Conservation (phyloP, 2,797 vertebrate species). For the Pipistrellus kuhlii region DNA sequence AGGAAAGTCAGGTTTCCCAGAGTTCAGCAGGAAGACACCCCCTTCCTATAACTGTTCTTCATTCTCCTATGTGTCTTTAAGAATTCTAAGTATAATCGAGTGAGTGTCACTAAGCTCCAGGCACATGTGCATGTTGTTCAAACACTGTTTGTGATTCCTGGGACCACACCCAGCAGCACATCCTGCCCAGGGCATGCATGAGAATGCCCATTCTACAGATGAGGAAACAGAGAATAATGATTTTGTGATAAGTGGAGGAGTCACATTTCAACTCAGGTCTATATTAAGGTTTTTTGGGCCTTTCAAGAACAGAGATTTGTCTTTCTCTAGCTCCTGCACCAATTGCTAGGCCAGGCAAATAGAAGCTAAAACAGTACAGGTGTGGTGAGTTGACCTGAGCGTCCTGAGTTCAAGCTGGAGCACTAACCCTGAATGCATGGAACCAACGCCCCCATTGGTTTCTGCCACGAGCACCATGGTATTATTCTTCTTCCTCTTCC, state of each 20-base stretch:
- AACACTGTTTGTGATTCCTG: not conserved
- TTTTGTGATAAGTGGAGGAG: not conserved
- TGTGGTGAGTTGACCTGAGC: not conserved
- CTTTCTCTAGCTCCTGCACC: not conserved
- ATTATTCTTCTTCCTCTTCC: not conserved
- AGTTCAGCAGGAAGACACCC: conserved; percentile 21
- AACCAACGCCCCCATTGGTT: not conserved
- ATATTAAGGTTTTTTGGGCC: not conserved
- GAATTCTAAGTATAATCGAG: not conserved
- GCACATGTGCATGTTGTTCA: not conserved
- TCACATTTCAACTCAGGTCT: not conserved
- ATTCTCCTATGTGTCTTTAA: not conserved
- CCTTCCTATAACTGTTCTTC: not conserved
- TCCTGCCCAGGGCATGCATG: not conserved
- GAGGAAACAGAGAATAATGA: not conserved
- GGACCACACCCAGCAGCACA: not conserved
- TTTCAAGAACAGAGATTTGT: not conserved
- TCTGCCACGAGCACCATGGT: fast-evolving
- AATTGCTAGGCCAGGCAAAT: not conserved
- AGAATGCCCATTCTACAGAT: not conserved
- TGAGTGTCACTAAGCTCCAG: not conserved
- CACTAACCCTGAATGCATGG: fast-evolving
- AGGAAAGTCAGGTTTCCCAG: conserved; percentile 68
- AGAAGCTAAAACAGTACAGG: not conserved
- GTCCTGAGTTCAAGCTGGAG: not conserved